These are phyloP conservation scores for Exephanes ischioxanthus DNA, from an alignment of 2,888 invertebrate genomes.

Conservation along the genomic window DNA sequence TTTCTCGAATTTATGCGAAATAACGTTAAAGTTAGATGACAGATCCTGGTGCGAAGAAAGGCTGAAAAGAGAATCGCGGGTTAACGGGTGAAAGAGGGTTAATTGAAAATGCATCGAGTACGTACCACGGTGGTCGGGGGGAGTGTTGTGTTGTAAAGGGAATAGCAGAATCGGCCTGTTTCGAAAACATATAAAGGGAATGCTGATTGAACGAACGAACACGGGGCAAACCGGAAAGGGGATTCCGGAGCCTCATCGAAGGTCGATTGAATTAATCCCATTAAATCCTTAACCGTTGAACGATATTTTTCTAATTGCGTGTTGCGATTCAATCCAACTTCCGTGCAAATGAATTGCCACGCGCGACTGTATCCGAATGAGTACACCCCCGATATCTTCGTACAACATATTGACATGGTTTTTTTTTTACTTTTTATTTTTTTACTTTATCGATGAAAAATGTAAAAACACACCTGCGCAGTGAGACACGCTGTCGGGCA, in stretches of 20 bases:
- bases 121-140: background rate
- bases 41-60: too few species aligned
- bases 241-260: background rate
- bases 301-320: background rate
- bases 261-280: slow-evolving; percentile 55
- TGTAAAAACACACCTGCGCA: background rate
- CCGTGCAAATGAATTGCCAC: background rate
- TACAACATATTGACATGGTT: background rate
- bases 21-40: background rate
- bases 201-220: slow-evolving; percentile 58
- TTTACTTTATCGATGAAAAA: slow-evolving; percentile 23
- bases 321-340: background rate
- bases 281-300: slow-evolving; percentile 40
- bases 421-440: background rate
- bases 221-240: background rate
- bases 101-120: background rate
- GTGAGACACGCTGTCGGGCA: background rate
- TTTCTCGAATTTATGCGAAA: too few species aligned
- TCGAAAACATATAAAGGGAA: slow-evolving; percentile 39
- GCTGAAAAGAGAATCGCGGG: background rate
- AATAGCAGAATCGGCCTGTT: background rate
- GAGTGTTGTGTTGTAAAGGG: background rate
- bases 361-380: too few species aligned
- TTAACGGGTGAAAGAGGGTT: background rate
- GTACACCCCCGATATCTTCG: background rate